Percentiles rank a stretch among this genome's conserved stretches.
These are phyloP conservation scores for Cavia aperea DNA, from an alignment of 2,113 vertebrate species.

Conservation along the genomic window DNA sequence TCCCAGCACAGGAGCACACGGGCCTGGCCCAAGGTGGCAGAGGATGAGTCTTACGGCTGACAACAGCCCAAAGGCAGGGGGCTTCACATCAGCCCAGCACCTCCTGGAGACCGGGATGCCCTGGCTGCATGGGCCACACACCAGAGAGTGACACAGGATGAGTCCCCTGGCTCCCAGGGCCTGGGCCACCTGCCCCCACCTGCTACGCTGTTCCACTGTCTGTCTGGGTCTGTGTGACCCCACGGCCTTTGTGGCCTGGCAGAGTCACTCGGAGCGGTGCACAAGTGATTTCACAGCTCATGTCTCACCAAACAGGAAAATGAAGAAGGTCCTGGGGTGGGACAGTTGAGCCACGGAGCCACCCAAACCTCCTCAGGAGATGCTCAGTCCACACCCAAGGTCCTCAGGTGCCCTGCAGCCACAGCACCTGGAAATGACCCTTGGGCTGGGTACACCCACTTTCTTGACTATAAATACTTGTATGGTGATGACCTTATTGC, in stretches of 20 bases:
- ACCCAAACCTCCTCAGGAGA: neutral
- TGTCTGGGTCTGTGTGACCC: neutral
- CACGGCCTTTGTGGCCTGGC: neutral
- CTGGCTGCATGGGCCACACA: rapidly evolving
- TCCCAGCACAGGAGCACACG: neutral
- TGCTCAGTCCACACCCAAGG: neutral
- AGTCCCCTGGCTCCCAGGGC: neutral
- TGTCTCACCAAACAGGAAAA: no score
- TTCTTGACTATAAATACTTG: neutral
- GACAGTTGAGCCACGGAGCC: neutral
- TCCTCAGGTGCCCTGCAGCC: neutral
- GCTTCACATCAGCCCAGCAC: neutral
- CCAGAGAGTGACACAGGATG: rapidly evolving
- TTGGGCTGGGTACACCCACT: no score
- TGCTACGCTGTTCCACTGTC: neutral
- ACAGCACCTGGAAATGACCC: neutral
- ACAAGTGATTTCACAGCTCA: neutral
- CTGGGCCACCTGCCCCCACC: neutral
- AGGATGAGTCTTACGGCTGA: neutral
- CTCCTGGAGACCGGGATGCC: neutral
- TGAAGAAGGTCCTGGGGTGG: neutral
- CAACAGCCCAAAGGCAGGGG: neutral
- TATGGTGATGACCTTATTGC: neutral
- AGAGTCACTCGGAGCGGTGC: neutral
- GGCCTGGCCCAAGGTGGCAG: neutral